Evolutionary conservation across 2,888 invertebrate genomes (phyloP), one percentile per base, ranked within the genome.

Genomic region (Kryphioiulus occultus): DNA sequence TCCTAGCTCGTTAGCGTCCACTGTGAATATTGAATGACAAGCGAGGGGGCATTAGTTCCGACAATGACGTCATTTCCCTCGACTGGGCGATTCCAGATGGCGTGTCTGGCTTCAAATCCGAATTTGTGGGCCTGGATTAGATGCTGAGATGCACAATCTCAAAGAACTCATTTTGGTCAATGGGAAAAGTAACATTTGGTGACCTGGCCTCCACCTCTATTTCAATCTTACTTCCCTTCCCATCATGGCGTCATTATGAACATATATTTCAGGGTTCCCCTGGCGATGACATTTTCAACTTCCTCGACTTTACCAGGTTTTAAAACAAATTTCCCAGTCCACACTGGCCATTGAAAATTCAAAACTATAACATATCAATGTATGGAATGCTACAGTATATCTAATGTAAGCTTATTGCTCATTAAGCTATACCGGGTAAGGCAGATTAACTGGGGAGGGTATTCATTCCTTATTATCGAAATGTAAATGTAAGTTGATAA

Each of bases 11-110:
- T 68, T 68, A 68, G 68, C 26, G 68, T 26, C 68, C 15, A 68
- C 68, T 68, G 68, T 68, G 68, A 68, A 68, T 68, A 68, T 68
- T 68, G 68, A 68, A 68, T 68, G 68, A 68, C 68, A 68, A 10
- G 26, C 26, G 22, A 68, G 68, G 68, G 68, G 22, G 12, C 68
- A 68, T 68, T 68, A 68, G 68, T 68, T 68, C 68, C 68, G 26
- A 26, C 26, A 0, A 68, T 68, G 68, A 68, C 68, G 68, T 68
- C 68, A 68, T 68, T 26, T 68, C 26, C 68, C 68, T 26, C 68
- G 26, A 12, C 10, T 22, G 68, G 68, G 12, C 26, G 68, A 68
- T 12, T 68, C 68, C 68, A 68, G 68, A 68, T 68, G 68, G 26
- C 26, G 26, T n/a, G 10, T 22, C 68, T 12, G 68, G 26, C 68